Evolutionary conservation across 1,140 invertebrate species (phyloP), one percentile per base, ranked within the genome.

Genomic region (Drosophila persimilis): DNA sequence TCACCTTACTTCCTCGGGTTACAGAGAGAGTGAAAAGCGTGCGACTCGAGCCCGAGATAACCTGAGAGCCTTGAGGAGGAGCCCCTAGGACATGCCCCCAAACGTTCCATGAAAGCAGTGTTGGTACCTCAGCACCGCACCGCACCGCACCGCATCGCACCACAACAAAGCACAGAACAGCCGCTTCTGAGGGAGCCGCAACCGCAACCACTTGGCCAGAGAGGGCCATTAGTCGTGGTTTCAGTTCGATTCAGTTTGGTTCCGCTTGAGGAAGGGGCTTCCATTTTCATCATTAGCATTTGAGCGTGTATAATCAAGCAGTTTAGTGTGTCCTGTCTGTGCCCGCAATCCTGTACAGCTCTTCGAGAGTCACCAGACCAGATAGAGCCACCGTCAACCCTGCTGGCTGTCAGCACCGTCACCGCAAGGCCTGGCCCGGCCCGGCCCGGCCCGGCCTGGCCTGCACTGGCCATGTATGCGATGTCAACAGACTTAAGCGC

Each of bases 401-500:
- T 11, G 13, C 20, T 11, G 26, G 26, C 29, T 64, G 44, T 26
- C 61, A 13, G 29, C 57, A 6, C 46, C 6, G 26, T 53, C 39
- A 39, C 63, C 63, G 47, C 63, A 66, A 62, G 60, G 11, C 11
- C 35, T 39, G 35, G 8, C 2, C 31, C 7, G 29, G 6, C 29
- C 29, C 7, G 29, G 6, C 29, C 29, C 8, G 29, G 6, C 29
- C 29, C 8, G 29, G 6, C 7, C 29, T 7, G 29, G 29, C 8
- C 31, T 35, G 31, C 20, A 20, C 20, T 26, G 11, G 3, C 35
- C 46, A 75, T 60, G 73, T 67, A 46, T 66, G 73, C 59, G 51
- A 61, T 79, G 77, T 79, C 77, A 80, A 80, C 76, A 66, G 63
- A 66, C 63, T 66, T 66, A 65, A 65, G 63, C 63, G 63, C 47